Evolutionary conservation across 2,113 vertebrate species (phyloP).

Genomic region (Eclectus roratus): DNA sequence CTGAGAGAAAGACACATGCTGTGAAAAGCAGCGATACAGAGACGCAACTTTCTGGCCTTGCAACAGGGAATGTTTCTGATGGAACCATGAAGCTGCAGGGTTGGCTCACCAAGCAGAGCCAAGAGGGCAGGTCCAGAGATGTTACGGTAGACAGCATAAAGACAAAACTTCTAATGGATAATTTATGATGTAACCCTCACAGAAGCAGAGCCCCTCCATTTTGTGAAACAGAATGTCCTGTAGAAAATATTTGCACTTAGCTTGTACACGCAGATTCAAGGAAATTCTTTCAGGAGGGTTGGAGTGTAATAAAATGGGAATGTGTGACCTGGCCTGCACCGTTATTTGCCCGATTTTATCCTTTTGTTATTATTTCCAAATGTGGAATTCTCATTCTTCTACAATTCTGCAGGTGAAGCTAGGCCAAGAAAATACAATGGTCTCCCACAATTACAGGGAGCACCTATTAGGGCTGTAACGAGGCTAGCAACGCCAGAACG

Average conservation of each 20-base stretch:
- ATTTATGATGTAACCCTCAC: conserved; percentile 21
- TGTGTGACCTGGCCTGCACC: conserved; percentile 61
- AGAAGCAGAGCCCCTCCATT: conserved; percentile 30
- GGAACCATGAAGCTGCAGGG: neutral
- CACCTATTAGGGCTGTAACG: neutral
- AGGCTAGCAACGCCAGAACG: neutral
- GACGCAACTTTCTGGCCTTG: neutral
- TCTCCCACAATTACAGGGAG: neutral
- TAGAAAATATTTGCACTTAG: conserved; percentile 49
- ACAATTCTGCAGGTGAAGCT: conserved; percentile 47
- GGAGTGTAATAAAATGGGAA: conserved; percentile 63
- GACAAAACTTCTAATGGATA: conserved; percentile 1
- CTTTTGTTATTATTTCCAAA: conserved; percentile 71
- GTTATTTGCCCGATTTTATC: conserved; percentile 60
- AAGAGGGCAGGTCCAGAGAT: neutral
- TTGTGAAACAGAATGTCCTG: conserved; percentile 61
- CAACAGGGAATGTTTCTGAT: neutral
- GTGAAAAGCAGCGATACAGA: neutral
- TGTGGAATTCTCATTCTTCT: conserved; percentile 55
- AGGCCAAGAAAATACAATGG: conserved; percentile 48
- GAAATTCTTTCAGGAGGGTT: conserved; percentile 55
- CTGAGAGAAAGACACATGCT: neutral
- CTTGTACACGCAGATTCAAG: conserved; percentile 43
- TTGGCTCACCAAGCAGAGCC: neutral
- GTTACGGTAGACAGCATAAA: neutral